Conservation (phyloP, 2,888 invertebrate species). For the Drosophila stalkeri region DNA sequence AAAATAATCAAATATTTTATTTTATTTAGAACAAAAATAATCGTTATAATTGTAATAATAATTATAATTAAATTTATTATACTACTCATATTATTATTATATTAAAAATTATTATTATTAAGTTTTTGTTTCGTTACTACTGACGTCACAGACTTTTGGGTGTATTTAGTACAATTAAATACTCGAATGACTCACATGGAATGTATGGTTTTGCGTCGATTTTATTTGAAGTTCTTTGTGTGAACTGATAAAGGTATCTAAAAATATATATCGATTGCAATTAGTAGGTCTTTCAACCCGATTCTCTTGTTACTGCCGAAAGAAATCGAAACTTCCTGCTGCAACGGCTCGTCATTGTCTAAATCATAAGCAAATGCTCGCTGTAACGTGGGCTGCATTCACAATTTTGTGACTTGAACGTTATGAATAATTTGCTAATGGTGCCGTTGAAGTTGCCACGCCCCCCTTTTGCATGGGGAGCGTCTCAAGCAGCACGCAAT, state of each 20-base stretch:
- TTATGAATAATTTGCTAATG: slow-evolving; percentile 58
- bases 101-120: not conserved
- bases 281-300: slow-evolving; percentile 48
- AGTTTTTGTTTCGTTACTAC: not conserved
- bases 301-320: slow-evolving; percentile 28
- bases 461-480: slow-evolving; percentile 4
- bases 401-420: slow-evolving; percentile 42
- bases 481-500: slow-evolving; percentile 37
- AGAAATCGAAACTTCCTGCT: slow-evolving; percentile 72
- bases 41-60: too few relatives aligned
- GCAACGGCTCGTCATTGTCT: slow-evolving; percentile 22
- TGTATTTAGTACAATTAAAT: not conserved
- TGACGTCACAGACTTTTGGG: not conserved
- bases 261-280: not conserved
- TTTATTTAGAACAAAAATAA: too few relatives aligned
- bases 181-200: not conserved
- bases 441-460: slow-evolving; percentile 27
- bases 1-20: too few relatives aligned
- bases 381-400: slow-evolving; percentile 57
- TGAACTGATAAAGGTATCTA: not conserved
- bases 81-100: too few relatives aligned
- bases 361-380: slow-evolving; percentile 3
- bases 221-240: slow-evolving; percentile 1
- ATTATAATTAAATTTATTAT: too few relatives aligned
- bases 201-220: slow-evolving; percentile 10